These are phyloP conservation scores for Nothura maculosa DNA, from an alignment of 2,797 vertebrate genomes.

Conservation along the genomic window DNA sequence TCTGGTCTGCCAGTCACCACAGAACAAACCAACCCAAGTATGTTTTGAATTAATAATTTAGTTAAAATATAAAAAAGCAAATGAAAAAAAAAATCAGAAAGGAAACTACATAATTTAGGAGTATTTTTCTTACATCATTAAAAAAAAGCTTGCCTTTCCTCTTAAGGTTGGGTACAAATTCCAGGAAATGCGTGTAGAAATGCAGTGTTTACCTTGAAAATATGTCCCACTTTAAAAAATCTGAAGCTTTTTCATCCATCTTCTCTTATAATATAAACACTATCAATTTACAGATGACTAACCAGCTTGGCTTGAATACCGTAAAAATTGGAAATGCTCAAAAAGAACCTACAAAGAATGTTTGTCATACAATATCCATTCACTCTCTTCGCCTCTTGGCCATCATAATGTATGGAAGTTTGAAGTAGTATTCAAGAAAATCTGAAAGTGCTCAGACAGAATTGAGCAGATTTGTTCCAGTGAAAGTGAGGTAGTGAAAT, in stretches of 20 bases:
- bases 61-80: background rate
- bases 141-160: background rate
- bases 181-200: background rate
- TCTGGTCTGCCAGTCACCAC: background rate
- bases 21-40: background rate
- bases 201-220: background rate
- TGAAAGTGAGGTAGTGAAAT: background rate
- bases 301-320: fast-evolving
- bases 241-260: fast-evolving
- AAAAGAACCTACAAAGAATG: background rate
- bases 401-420: background rate
- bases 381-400: background rate
- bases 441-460: background rate
- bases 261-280: background rate
- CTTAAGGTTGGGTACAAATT: background rate
- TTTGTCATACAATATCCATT: background rate
- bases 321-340: background rate
- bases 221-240: background rate
- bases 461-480: background rate
- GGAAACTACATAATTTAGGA: background rate
- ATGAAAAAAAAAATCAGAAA: background rate
- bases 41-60: background rate
- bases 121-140: background rate
- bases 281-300: fast-evolving
- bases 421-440: background rate